Base-by-base conservation (phyloP, 2,888 invertebrate species). In the Drosophila meridionalis region DNA sequence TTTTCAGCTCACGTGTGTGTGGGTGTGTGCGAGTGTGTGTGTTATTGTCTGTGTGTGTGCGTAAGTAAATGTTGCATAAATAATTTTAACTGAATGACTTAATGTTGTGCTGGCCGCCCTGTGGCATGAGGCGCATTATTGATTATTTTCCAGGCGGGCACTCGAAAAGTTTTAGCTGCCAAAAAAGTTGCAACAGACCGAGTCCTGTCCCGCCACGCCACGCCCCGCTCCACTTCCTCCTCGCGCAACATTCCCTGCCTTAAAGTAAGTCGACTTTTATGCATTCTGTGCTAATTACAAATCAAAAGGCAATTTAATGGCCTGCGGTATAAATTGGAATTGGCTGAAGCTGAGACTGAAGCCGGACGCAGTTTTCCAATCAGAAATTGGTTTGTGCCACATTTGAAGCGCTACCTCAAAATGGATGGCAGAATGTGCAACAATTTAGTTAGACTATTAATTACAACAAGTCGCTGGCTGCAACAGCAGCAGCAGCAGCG, bases 11-110 rank as follows among this genome's bases (percentile, higher is more conserved):
- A 64, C 43, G 59, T 59, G 56, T 67, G 36, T 38, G 26, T 6
- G 38, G 61, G 55, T 50, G 52, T 8, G 68, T 55, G 56, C 42
- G 43, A 42, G 38, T 32, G 53, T 61, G 50, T 58, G 67, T 59
- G 63, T 69, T 58, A 38, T 52, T 64, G 47, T 65, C 36, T 70
- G 50, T 58, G 34, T 56, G 82, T 87, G 73, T 89, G 87, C 73
- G 88, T 85, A 87, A 89, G 79, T 90, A 89, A 89, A 85, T 85
- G 85, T 88, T 88, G 82, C 90, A 90, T 91, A 91, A 91, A 90
- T 91, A 88, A 88, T 88, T 82, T 85, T 66, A 85, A 78, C 78
- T 79, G 83, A 91, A 91, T 90, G 89, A 90, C 91, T 91, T 90
- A 91, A 90, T 91, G 87, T 76, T 78, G 75, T 57, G 74, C 50